phyloP scores from a whole-genome alignment of 1,140 invertebrate species.

The Drosophila ironensis region DNA sequence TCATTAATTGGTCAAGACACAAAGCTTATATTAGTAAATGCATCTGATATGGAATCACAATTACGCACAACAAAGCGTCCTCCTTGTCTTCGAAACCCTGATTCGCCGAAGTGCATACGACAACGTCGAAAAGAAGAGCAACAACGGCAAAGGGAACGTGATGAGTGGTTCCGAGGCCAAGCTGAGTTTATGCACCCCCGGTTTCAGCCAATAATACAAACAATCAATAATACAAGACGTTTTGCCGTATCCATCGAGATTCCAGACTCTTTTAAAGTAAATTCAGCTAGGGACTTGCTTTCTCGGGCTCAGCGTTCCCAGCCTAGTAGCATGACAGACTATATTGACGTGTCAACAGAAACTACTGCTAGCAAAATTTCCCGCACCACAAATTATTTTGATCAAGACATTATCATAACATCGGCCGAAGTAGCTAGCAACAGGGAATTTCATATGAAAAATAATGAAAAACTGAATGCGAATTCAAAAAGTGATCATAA shows the following conservation, averaged over 20 bases:
- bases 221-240: conserved; percentile 71
- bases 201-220: conserved; percentile 69
- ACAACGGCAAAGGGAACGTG: conserved; percentile 65
- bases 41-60: conserved; percentile 21
- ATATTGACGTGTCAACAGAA: conserved; percentile 8
- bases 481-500: not conserved
- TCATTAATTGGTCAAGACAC: not conserved
- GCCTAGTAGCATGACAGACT: conserved; percentile 26
- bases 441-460: conserved; percentile 51
- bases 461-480: conserved; percentile 29
- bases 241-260: conserved; percentile 76
- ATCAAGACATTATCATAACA: conserved; percentile 58
- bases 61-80: conserved; percentile 60
- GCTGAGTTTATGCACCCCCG: conserved; percentile 57
- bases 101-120: conserved; percentile 64
- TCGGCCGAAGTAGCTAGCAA: conserved; percentile 45
- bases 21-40: conserved; percentile 6
- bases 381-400: conserved; percentile 25
- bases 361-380: conserved; percentile 3
- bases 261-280: conserved; percentile 68
- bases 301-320: conserved; percentile 60
- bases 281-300: conserved; percentile 45
- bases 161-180: conserved; percentile 69
- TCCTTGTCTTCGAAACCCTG: conserved; percentile 66
- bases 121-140: conserved; percentile 70